Evolutionary conservation across 2,888 invertebrate species (phyloP), one percentile per base, ranked within the genome.

Genomic region (Acleris literana): DNA sequence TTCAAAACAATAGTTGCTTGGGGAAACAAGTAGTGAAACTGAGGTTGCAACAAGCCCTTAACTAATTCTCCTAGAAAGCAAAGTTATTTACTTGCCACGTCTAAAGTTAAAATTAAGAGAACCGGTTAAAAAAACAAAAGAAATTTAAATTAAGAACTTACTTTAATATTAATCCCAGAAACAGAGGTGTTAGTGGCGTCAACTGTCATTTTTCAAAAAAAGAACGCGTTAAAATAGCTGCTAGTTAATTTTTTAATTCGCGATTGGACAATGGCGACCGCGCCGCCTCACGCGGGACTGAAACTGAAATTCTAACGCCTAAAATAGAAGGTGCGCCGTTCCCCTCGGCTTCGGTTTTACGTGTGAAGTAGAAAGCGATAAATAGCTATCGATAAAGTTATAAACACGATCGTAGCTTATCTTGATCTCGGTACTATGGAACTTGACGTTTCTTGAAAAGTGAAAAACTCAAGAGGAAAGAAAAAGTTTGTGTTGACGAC

Each of bases 81-180:
- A 13, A 29, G n/a, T 39, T 25, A 51, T 53, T 53, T 11, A 33
- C 29, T 53, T 56, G 56, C 9, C 44, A 22, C n/a, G 43, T 9
- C 33, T 9, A 4, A 33, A 33, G 33, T 25, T 46, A 11, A 44
- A 25, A 25, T 22, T n/a, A 22, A 44, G 22, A 57, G n/a, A 22
- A 57, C 46, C 16, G 5, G 17, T 6, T n/a, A 46, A 11, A 5
- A 44, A 43, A 39, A 25, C 22, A n/a, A 48, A 46, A 33, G 0
- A 22, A 16, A 29, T 52, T 52, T 4, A 25, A 68, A 63, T 53
- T 53, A 33, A 18, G 39, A 69, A 85, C 92, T 91, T 78, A 92
- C 92, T 90, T 91, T 91, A 48, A 92, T 92, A 79, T 88, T 90
- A 66, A 91, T 85, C 49, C 92, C 92, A 49, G 89, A 87, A 25